A percentile compares a stretch with the other conserved stretches of the same genome.
Conservation (phyloP, 2,888 invertebrate genomes). For the Gandaritis pyraliata region DNA sequence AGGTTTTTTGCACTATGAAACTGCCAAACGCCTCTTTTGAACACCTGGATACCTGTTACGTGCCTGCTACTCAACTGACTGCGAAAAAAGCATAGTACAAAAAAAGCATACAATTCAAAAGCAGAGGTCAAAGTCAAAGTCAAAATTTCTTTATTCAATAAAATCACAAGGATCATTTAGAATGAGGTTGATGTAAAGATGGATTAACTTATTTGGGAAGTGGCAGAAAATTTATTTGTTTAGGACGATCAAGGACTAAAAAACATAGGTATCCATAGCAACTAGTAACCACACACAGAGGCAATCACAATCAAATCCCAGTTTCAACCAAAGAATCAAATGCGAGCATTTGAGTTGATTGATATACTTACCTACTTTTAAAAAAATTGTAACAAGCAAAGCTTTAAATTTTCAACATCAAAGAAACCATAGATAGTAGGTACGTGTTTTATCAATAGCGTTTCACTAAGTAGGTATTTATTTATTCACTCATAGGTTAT, state of each 20-base stretch:
- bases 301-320: not conserved
- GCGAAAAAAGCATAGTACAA: no score
- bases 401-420: slow-evolving; percentile 50
- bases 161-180: no score
- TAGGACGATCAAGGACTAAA: not conserved
- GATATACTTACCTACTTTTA: not conserved
- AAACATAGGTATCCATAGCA: not conserved
- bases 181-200: no score
- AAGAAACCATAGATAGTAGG: slow-evolving; percentile 45
- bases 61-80: not conserved
- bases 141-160: no score
- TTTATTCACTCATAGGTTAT: slow-evolving; percentile 67
- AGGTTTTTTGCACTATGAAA: not conserved
- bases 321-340: not conserved
- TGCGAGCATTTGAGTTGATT: not conserved
- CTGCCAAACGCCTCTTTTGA: no score
- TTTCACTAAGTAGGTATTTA: slow-evolving; percentile 65
- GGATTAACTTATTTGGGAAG: no score
- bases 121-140: no score
- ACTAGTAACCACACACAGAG: not conserved
- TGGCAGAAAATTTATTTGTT: no score
- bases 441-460: slow-evolving; percentile 43
- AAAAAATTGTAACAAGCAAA: slow-evolving; percentile 36
- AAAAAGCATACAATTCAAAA: no score
- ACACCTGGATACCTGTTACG: not conserved